These are phyloP conservation scores for Oscheius myriophilus DNA, from an alignment of 2,888 invertebrate species.

Conservation along the genomic window DNA sequence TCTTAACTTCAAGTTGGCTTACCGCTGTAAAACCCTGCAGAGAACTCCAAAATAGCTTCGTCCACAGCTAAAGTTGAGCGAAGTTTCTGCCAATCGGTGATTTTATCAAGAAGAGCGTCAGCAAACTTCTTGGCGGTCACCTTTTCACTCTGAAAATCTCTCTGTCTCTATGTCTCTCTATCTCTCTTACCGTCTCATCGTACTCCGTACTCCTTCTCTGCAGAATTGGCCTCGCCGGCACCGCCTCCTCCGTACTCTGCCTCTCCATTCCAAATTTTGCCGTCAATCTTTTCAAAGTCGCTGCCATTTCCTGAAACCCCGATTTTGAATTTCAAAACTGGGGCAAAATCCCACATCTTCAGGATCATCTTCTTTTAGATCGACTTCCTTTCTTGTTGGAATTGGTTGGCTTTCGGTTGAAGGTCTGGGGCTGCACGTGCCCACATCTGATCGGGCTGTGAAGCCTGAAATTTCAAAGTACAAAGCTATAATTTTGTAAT, in stretches of 20 bases:
- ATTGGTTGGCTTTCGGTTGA: constrained; percentile 20
- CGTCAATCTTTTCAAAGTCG: constrained; percentile 39
- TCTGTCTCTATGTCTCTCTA: no score
- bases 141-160: constrained; percentile 48
- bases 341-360: constrained; percentile 35
- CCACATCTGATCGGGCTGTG: constrained; percentile 30
- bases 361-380: constrained; percentile 21
- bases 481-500: neutral
- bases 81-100: constrained; percentile 37
- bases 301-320: constrained; percentile 38
- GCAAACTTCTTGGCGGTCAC: constrained; percentile 51
- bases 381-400: neutral
- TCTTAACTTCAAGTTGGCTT: neutral
- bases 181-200: constrained; percentile 22
- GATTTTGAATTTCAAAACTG: neutral
- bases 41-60: constrained; percentile 53
- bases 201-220: constrained; percentile 26
- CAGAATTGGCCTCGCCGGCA: constrained; percentile 1
- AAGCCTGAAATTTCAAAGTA: constrained; percentile 22
- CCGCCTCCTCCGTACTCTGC: neutral
- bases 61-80: constrained; percentile 47
- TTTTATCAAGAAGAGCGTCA: constrained; percentile 35
- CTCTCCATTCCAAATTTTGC: constrained; percentile 37
- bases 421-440: constrained; percentile 18
- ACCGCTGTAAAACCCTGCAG: constrained; percentile 55